Conservation (phyloP, 2,797 vertebrate species). For the Remorina albescens region DNA sequence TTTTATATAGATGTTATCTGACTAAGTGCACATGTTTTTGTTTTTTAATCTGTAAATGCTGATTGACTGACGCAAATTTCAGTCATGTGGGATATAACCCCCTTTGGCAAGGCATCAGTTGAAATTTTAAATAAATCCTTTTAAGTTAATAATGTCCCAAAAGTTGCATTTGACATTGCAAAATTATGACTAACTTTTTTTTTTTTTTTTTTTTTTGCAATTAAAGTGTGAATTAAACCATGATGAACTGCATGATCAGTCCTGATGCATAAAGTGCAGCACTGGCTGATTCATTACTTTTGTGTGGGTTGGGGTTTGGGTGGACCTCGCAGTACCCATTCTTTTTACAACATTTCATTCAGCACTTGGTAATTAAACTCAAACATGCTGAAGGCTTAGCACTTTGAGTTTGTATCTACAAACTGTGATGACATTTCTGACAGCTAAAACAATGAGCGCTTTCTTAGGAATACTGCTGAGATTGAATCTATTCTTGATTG, state of each 20-base stretch:
- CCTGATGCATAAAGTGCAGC: not conserved
- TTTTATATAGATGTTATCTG: too few species aligned
- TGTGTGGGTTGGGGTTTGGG: not conserved
- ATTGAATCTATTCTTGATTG: conserved; percentile 8
- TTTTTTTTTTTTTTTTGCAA: too few species aligned
- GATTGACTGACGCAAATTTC: too few species aligned
- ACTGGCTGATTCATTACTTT: not conserved
- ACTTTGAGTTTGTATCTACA: not conserved
- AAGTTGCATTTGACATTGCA: not conserved
- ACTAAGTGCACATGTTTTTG: too few species aligned
- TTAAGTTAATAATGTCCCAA: not conserved
- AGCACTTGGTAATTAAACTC: not conserved
- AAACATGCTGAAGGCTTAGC: not conserved
- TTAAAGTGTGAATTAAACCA: not conserved
- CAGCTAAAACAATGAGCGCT: not conserved
- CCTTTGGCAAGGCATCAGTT: not conserved
- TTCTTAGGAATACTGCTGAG: not conserved
- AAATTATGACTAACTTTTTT: too few species aligned
- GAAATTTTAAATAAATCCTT: not conserved
- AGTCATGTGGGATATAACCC: too few species aligned
- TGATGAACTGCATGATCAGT: not conserved
- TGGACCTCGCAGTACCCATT: not conserved
- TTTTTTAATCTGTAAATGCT: too few species aligned
- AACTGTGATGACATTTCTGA: not conserved
- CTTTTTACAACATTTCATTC: not conserved